Evolutionary conservation across 2,888 invertebrate species (phyloP).

Genomic region (Rhorus exstirpatorius): DNA sequence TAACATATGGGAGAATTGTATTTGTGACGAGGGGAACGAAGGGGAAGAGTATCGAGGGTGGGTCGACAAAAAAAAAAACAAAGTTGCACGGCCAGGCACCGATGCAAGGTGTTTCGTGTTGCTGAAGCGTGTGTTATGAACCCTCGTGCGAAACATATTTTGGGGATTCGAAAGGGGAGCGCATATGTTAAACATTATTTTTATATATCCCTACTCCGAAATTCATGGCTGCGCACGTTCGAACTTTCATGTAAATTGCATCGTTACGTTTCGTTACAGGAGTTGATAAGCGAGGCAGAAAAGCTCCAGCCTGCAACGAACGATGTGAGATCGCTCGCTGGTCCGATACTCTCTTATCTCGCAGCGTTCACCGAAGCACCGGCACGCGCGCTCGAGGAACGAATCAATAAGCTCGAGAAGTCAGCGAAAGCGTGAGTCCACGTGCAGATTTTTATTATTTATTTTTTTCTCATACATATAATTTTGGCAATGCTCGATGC

Average conservation of each 20-base stretch:
- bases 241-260: constrained; percentile 60
- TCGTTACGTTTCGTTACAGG: constrained; percentile 86
- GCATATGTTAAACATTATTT: constrained; percentile 27
- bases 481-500: constrained; percentile 43
- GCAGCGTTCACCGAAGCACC: constrained; percentile 90
- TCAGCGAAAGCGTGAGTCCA: constrained; percentile 89
- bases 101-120: constrained; percentile 73
- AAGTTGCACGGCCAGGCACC: constrained; percentile 75
- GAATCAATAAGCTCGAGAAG: constrained; percentile 90
- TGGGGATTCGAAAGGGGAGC: constrained; percentile 2
- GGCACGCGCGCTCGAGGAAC: constrained; percentile 90
- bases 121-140: constrained; percentile 33
- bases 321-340: constrained; percentile 90
- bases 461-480: constrained; percentile 30
- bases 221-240: constrained; percentile 25
- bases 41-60: constrained; percentile 23
- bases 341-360: constrained; percentile 91
- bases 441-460: constrained; percentile 42
- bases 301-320: constrained; percentile 89
- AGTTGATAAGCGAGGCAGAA: constrained; percentile 91
- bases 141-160: constrained; percentile 35
- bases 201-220: constrained; percentile 27
- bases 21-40: background rate
- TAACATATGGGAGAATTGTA: background rate
- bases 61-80: constrained; percentile 33